These are phyloP conservation scores for Sitta europaea DNA, from an alignment of 2,113 vertebrate species.

Conservation along the genomic window DNA sequence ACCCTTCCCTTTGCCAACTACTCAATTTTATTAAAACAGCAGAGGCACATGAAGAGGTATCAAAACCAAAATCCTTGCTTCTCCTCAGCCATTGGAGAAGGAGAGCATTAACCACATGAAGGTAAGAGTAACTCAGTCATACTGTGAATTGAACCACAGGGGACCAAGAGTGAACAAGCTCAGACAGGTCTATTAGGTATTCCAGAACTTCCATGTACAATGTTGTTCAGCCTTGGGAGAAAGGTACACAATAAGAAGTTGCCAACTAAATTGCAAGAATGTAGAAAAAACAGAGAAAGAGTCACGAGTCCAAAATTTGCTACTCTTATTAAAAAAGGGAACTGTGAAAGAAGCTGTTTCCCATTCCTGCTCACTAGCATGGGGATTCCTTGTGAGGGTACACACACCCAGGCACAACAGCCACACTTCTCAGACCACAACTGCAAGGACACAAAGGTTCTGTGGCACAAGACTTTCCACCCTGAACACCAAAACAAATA, in stretches of 20 bases:
- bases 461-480: background rate
- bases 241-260: background rate
- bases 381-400: background rate
- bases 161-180: background rate
- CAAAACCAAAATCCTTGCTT: background rate
- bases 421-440: background rate
- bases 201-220: background rate
- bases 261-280: background rate
- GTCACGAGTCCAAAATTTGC: background rate
- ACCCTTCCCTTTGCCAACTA: background rate
- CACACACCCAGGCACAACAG: background rate
- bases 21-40: background rate
- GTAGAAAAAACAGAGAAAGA: background rate
- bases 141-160: background rate
- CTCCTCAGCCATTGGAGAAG: background rate
- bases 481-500: background rate
- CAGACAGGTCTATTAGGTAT: background rate
- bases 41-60: background rate
- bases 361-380: background rate
- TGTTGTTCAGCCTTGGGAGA: background rate
- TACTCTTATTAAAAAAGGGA: background rate
- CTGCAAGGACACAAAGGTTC: background rate
- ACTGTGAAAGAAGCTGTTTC: background rate
- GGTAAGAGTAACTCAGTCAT: background rate
- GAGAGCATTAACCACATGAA: background rate